Evolutionary conservation across 1,140 invertebrate species (phyloP).

Genomic region (Drosophila sucinea): DNA sequence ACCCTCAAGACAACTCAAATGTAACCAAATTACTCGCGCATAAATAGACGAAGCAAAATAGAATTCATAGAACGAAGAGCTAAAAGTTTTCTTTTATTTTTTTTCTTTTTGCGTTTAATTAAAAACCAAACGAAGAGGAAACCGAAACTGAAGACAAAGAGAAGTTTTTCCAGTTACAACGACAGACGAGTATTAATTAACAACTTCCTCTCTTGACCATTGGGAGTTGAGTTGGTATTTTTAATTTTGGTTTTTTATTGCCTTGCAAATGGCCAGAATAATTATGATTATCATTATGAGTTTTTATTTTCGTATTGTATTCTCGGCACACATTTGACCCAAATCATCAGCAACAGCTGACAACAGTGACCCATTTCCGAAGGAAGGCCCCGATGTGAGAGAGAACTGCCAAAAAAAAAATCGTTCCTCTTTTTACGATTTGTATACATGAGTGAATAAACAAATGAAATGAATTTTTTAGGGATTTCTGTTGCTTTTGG

Average conservation of each 20-base stretch:
- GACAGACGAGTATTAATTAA: slow-evolving; percentile 64
- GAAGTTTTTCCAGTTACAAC: slow-evolving; percentile 53
- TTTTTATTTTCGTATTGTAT: slow-evolving; percentile 60
- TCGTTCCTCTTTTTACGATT: slow-evolving; percentile 31
- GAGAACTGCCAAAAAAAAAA: slow-evolving; percentile 22
- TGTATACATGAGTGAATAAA: slow-evolving; percentile 29
- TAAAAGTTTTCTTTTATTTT: slow-evolving; percentile 26
- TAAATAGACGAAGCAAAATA: slow-evolving; percentile 31
- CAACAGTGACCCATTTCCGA: slow-evolving; percentile 69
- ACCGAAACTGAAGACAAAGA: slow-evolving; percentile 43
- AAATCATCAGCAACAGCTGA: slow-evolving; percentile 56
- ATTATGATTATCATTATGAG: slow-evolving; percentile 42
- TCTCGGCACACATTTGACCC: slow-evolving; percentile 74
- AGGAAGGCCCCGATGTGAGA: slow-evolving; percentile 1
- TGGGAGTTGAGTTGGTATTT: slow-evolving; percentile 28
- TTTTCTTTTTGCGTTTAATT: slow-evolving; percentile 60
- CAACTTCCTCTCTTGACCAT: slow-evolving; percentile 62
- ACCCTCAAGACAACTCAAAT: slow-evolving; percentile 59
- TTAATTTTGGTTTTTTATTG: slow-evolving; percentile 45
- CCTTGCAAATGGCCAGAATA: slow-evolving; percentile 66
- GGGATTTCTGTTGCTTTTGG: background rate
- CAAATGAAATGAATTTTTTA: slow-evolving; percentile 7
- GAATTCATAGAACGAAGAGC: slow-evolving; percentile 41
- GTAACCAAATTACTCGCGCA: slow-evolving; percentile 67
- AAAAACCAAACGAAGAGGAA: slow-evolving; percentile 25